Evolutionary conservation across 2,888 invertebrate species (phyloP).

Genomic region (Cistogaster globosa): DNA sequence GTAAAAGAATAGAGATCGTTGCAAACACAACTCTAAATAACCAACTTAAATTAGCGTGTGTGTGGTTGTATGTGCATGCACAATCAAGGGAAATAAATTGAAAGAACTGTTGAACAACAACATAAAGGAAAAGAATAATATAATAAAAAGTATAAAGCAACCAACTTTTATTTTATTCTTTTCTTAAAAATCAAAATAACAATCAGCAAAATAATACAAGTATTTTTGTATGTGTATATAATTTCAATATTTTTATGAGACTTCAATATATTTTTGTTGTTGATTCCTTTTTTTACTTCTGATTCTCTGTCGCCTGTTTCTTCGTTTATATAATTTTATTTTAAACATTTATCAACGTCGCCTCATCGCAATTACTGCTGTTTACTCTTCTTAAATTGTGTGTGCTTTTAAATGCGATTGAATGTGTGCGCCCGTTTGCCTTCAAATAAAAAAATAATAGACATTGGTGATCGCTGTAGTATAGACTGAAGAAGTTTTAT

Average conservation of each 20-base stretch:
- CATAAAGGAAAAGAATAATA: conserved; percentile 37
- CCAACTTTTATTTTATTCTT: conserved; percentile 47
- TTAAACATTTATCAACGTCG: conserved; percentile 37
- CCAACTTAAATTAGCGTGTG: conserved; percentile 3
- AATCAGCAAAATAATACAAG: conserved; percentile 55
- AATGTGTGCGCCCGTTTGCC: conserved; percentile 33
- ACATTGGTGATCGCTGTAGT: conserved; percentile 52
- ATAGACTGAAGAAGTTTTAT: conserved; percentile 33
- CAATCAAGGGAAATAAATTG: conserved; percentile 50
- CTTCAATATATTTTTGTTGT: conserved; percentile 39
- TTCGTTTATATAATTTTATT: conserved; percentile 47
- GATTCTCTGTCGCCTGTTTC: conserved; percentile 37
- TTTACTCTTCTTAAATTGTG: conserved; percentile 34
- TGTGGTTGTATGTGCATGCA: conserved; percentile 17
- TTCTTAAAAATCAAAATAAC: conserved; percentile 59
- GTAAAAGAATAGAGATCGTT: conserved; percentile 23
- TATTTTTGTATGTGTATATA: conserved; percentile 38
- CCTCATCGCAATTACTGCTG: conserved; percentile 31
- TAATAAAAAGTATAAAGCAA: conserved; percentile 40
- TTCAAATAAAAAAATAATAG: conserved; percentile 11
- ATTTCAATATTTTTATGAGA: conserved; percentile 41
- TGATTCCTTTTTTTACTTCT: conserved; percentile 52
- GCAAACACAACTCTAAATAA: background rate
- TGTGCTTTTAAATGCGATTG: conserved; percentile 10
- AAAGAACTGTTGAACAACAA: conserved; percentile 44